Base-by-base conservation (phyloP, 2,888 invertebrate species). In the Diadegma fenestrale region DNA sequence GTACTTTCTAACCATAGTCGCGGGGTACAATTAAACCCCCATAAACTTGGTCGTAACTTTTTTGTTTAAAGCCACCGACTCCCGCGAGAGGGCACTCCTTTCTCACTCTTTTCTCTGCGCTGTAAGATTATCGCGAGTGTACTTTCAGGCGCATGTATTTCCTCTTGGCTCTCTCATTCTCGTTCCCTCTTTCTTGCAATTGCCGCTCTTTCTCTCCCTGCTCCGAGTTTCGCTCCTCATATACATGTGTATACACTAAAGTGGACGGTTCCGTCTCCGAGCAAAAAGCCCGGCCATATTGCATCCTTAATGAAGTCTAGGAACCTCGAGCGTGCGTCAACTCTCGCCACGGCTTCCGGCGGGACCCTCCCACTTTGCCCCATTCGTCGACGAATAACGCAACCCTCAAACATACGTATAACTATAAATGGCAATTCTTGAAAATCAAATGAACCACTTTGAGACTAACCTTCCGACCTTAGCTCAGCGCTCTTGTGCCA, bases 1-100 rank as follows among this genome's bases (percentile, higher is more conserved):
- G 91, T 93, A 92, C 92, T 92, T 92, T 92, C 91, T 93, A 93
- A 93, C 92, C 91, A 91, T 91, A 91, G 91, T 92, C 91, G 90
- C 88, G 90, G 91, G 88, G 91, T 93, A 93, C 93, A 93, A 93
- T 93, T 93, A 93, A 93, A 93, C 91, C 92, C 88, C 88, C 93
- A 91, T 92, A 93, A 93, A 93, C 89, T 88, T 90, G 85, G 89
- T 92, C 92, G 90, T 92, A 92, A 92, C 91, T 91, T 92, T 92
- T 91, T 92, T 12, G 17, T 58, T 58, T 41, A 79, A 79, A 79
- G 79, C 73, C 80, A 83, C 82, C 73, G 80, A 85, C 86, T 87
- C 85, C 75, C 85, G 77, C 88, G 82, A 85, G 78, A 84, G 82
- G 48, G 64, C 58, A 26, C 80, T 80, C 79, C 51, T 81, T 86